Conservation (phyloP, 92 coral and sea anemone genomes). For the Isaurus tuberculatus region DNA sequence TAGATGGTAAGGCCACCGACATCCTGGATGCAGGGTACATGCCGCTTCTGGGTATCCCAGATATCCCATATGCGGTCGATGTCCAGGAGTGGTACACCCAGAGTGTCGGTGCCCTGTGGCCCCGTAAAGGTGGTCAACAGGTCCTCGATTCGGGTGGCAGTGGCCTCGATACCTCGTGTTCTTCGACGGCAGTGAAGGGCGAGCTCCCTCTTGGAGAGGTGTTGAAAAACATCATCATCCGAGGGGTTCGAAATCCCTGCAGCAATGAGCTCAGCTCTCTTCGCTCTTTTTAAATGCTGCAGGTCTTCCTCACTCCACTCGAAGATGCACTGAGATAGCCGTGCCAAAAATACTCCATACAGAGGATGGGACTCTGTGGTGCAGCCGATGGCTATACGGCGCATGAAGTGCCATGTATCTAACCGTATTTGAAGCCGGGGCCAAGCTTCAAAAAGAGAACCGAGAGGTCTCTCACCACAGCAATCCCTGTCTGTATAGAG, state of each 20-base stretch:
- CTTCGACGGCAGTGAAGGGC: background rate
- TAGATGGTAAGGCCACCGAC: background rate
- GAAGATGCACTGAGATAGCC: too few species aligned
- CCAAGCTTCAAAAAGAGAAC: too few species aligned
- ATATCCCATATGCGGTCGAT: background rate
- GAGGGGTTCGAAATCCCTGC: background rate
- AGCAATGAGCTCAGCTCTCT: background rate
- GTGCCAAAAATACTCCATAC: too few species aligned
- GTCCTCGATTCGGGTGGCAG: background rate
- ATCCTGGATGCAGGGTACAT: conserved; percentile 47
- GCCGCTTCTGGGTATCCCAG: conserved; percentile 33
- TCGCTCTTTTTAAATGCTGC: too few species aligned
- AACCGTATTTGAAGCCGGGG: too few species aligned
- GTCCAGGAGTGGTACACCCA: conserved; percentile 31
- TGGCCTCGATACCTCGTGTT: too few species aligned
- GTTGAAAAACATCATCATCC: background rate
- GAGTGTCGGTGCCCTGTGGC: conserved; percentile 42
- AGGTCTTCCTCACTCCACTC: too few species aligned
- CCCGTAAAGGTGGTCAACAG: conserved; percentile 30
- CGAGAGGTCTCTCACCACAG: too few species aligned
- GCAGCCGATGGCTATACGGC: too few species aligned
- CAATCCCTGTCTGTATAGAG: too few species aligned
- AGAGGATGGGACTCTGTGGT: too few species aligned
- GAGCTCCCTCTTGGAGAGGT: conserved; percentile 15
- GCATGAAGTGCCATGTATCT: too few species aligned